Base-by-base conservation (phyloP, 1,140 invertebrate species). In the Papilio glaucus region DNA sequence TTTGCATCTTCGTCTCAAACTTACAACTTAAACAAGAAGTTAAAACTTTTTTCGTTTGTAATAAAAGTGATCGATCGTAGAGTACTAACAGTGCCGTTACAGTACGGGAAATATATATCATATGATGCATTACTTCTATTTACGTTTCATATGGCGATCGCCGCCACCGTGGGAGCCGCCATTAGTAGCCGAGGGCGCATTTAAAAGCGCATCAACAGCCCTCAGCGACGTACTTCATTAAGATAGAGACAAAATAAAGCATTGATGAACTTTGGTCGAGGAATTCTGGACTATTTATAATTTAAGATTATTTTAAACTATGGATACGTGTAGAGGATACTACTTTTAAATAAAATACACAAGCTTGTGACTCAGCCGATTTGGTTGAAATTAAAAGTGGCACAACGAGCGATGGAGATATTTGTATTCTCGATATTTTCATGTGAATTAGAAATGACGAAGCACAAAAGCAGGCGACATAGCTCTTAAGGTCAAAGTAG, bases 121-220 rank as follows among this genome's bases (percentile, higher is more conserved):
- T n/a, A n/a, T n/a, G n/a, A 63, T 18, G n/a, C 37, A 63, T 73
- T 69, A 39, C 68, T 42, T 73, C 42, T 63, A 29, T 60, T 62
- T 63, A 24, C 15, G 18, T 21, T 63, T 39, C n/a, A 37, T 9
- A 8, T 37, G 37, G 33, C 15, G 15, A 63, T 41, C 45, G 38
- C 10, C 26, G 57, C 49, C 61, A 71, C 78, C 78, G 78, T 79
- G 78, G 73, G 78, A 79, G 41, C 71, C 29, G 57, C 62, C 70
- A 79, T 81, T 75, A 82, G 71, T 75, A 57, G 72, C 72, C 65
- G 71, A 49, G 60, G 71, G 74, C 68, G 76, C 77, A 77, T 76
- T 77, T 84, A 80, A 80, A 81, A 84, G 76, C 74, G 77, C 83
- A 84, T 82, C 78, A 86, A 71, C 61, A 39, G n/a, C n/a, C n/a